Percentiles rank a stretch among this genome's conserved stretches.
These are phyloP conservation scores for Eolophus roseicapilla DNA, from an alignment of 2,113 vertebrate genomes.

Conservation along the genomic window DNA sequence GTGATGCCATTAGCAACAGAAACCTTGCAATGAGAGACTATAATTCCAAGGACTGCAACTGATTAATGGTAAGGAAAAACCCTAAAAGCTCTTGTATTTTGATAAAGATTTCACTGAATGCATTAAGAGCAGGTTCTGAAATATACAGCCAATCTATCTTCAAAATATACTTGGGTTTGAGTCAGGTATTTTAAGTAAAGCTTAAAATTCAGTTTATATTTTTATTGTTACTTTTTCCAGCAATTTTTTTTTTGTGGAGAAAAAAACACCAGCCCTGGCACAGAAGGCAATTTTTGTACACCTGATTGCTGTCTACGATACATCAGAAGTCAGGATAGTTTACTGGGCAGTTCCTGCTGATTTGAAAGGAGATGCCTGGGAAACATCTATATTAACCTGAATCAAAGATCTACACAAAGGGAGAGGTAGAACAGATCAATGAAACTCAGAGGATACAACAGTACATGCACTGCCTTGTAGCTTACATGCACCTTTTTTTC, in stretches of 20 bases:
- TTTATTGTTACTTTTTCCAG: not conserved
- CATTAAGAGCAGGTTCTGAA: slow-evolving; percentile 45
- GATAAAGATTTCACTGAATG: slow-evolving; percentile 33
- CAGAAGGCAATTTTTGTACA: not conserved
- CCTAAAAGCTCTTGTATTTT: slow-evolving; percentile 4
- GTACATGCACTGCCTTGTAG: too few relatives aligned
- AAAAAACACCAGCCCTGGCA: not conserved
- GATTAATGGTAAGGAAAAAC: slow-evolving; percentile 5
- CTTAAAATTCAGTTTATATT: not conserved
- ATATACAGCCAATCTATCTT: slow-evolving; percentile 29
- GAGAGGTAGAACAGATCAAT: not conserved
- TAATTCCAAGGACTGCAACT: not conserved
- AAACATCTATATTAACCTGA: not conserved
- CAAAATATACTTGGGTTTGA: slow-evolving; percentile 27
- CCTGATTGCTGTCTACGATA: too few relatives aligned
- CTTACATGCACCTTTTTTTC: not conserved
- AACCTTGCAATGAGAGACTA: not conserved
- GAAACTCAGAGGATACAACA: not conserved
- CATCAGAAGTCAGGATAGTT: not conserved
- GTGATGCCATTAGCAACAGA: slow-evolving; percentile 1
- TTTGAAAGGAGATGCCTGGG: not conserved
- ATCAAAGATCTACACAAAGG: not conserved
- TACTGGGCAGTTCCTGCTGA: not conserved
- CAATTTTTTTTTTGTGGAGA: not conserved
- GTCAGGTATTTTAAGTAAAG: slow-evolving; percentile 10